A percentile compares a stretch with the other conserved stretches of the same genome.
phyloP scores from a whole-genome alignment of 2,113 vertebrate species.

The Stegostoma tigrinum region DNA sequence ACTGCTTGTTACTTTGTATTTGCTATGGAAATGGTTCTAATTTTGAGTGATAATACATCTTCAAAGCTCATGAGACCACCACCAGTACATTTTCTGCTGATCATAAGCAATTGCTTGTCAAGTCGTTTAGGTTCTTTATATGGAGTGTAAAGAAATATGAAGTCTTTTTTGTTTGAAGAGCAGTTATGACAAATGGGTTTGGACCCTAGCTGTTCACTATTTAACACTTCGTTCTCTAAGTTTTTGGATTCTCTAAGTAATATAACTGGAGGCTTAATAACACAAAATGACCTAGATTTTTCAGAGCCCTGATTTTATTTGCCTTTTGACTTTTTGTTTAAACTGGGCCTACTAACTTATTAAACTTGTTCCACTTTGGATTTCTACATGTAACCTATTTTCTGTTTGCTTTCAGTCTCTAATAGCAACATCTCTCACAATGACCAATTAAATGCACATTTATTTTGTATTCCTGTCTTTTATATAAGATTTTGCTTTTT shows the following conservation, averaged over 20 bases:
- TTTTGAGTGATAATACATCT: no score
- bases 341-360: not conserved
- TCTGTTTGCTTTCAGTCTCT: not conserved
- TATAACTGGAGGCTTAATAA: not conserved
- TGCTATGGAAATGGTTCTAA: conserved; percentile 30
- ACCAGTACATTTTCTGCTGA: not conserved
- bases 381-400: not conserved
- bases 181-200: not conserved
- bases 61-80: not conserved
- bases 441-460: not conserved
- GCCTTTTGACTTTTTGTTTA: not conserved
- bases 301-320: not conserved
- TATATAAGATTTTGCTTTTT: not conserved
- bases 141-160: not conserved
- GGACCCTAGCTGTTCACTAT: not conserved
- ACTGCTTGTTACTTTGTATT: not conserved
- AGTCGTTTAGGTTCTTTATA: not conserved
- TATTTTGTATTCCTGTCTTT: not conserved
- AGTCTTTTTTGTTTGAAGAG: not conserved
- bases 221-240: not conserved
- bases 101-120: not conserved
- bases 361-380: not conserved
- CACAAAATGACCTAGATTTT: not conserved
- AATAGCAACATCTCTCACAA: not conserved
- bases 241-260: not conserved